Conservation (phyloP, 2,797 vertebrate species). For the Podargus strigoides region DNA sequence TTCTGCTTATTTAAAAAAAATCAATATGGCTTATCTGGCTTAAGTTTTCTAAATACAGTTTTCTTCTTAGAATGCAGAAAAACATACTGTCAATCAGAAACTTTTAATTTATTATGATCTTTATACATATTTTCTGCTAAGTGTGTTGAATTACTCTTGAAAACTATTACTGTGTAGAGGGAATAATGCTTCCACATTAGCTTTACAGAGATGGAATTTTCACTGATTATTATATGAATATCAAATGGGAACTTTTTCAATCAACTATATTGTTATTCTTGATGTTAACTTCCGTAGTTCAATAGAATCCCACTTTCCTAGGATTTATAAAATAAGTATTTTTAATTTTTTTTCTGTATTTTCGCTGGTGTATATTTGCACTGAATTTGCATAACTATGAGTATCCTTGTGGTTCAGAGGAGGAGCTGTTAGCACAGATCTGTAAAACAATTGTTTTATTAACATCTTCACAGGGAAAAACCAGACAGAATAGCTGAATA, state of each 20-base stretch:
- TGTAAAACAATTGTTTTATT: conserved; percentile 17
- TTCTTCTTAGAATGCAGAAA: not conserved
- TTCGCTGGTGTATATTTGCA: not conserved
- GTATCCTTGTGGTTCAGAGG: not conserved
- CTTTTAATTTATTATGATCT: not conserved
- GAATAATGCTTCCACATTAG: not conserved
- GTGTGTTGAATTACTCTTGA: not conserved
- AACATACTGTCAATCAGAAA: not conserved
- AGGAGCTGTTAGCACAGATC: not conserved
- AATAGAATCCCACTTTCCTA: not conserved
- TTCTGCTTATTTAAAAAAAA: not conserved
- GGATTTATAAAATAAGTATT: not conserved
- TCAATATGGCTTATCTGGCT: not conserved
- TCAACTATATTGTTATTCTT: not conserved
- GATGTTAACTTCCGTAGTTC: not conserved
- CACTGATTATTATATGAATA: not conserved
- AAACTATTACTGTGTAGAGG: not conserved
- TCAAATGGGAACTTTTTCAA: not conserved
- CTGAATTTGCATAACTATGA: not conserved
- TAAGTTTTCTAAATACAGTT: not conserved
- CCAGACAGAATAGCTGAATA: not conserved
- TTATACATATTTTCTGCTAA: not conserved
- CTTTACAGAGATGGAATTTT: not conserved
- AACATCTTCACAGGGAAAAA: not conserved
- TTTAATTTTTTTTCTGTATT: not conserved